Evolutionary conservation across 2,113 vertebrate genomes (phyloP), one percentile per base, ranked within the genome.

Genomic region (Ploceus nigricollis): DNA sequence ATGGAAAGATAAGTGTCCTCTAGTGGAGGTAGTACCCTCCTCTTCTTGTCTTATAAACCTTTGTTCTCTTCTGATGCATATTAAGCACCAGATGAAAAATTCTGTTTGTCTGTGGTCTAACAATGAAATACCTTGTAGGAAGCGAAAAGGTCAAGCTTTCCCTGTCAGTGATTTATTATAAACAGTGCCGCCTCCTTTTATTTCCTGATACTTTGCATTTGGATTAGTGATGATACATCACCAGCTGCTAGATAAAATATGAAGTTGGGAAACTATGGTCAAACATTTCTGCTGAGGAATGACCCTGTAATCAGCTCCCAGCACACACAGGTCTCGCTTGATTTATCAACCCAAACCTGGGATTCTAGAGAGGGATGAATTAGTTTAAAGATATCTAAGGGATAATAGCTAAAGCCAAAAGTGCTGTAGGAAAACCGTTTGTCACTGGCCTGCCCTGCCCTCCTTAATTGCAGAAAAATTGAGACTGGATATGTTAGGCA

Each of bases 151-250:
- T 96, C 97, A 97, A 93, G 95, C 94, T 96, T 94, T 57, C 61
- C 64, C 82, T 96, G 93, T 96, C 93, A 96, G 96, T 97, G 97
- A 98, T 98, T 98, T 97, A 97, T 98, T 98, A 97, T 97, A 97
- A 97, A 97, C 93, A 96, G 95, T 78, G 85, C 90, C 85, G 66
- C 94, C 85, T 92, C 70, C 94, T 94, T 95, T 97, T 97, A 96
- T 97, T 97, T 96, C 96, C 75, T 86, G 88, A 95, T 97, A 96
- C 91, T 97, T 97, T 97, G 97, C 97, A 96, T 96, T 94, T 95
- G 95, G 96, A 97, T 97, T 97, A 94, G 92, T 16, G 77, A 95
- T 94, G 93, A 94, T 83, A 94, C 85, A 96, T 97, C 82, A 91
- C 95, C 95, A 87, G 97, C 97, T 96, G 89, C 84, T 95, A 90